Conservation (phyloP, 2,888 invertebrate genomes). For the Drosophila leonis region DNA sequence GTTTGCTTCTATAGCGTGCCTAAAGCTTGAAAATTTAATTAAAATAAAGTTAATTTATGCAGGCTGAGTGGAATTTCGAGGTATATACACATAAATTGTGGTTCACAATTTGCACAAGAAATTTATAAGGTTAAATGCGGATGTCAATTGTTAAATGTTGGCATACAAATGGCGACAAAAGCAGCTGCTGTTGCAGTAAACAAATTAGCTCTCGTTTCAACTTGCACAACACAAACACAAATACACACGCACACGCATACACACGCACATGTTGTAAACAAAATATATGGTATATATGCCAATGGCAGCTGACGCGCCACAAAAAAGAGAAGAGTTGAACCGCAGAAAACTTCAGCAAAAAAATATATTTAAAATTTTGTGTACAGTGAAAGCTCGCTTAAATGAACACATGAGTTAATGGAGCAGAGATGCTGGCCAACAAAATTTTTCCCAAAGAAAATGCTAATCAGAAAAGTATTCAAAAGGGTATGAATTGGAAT, state of each 20-base stretch:
- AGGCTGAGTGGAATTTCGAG: constrained; percentile 11
- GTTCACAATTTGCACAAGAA: constrained; percentile 30
- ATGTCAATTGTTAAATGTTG: constrained; percentile 28
- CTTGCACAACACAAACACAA: constrained; percentile 42
- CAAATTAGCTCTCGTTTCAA: constrained; percentile 79
- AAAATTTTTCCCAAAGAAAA: not conserved
- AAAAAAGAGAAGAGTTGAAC: constrained; percentile 40
- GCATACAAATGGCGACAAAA: constrained; percentile 40
- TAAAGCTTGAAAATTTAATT: constrained; percentile 64
- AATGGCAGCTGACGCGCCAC: constrained; percentile 73
- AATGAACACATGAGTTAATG: not conserved
- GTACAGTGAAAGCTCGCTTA: constrained; percentile 3
- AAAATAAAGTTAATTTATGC: constrained; percentile 68
- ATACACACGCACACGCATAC: constrained; percentile 13
- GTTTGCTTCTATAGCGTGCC: not conserved
- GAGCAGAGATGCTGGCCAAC: not conserved
- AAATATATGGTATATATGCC: constrained; percentile 77
- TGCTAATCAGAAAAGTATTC: not conserved
- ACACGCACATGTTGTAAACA: constrained; percentile 48
- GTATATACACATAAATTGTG: constrained; percentile 20
- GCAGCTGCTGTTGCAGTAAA: constrained; percentile 64
- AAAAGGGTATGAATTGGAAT: not conserved
- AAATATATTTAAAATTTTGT: not conserved
- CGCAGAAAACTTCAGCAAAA: constrained; percentile 50
- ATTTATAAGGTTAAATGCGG: constrained; percentile 36